Base-by-base conservation (phyloP, 2,888 invertebrate genomes). In the Nomada goodeniana region DNA sequence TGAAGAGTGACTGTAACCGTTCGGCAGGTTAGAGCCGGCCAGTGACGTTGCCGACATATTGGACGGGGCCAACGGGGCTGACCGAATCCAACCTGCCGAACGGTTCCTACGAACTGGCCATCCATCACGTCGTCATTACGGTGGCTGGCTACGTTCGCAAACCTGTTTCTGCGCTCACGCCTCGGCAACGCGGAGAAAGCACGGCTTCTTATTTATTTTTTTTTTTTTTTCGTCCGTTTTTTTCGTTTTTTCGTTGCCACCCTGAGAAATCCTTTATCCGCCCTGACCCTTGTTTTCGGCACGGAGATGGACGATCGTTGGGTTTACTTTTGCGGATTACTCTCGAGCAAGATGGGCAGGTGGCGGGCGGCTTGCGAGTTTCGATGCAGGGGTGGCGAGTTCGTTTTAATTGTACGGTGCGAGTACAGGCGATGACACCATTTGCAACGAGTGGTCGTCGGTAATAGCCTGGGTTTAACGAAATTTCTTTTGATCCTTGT, bases 121-220 rank as follows among this genome's bases (percentile, higher is more conserved):
- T 92, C 90, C 88, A 92, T 92, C 92, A 92, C 87, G 80, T 86
- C 86, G 89, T 92, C 91, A 91, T 91, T 89, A 90, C 85, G 82
- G 82, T 87, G 80, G 81, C 85, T 73, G 82, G 83, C 64, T 85
- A 84, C 85, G 78, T 82, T 84, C 85, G 83, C 81, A 80, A 73
- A 61, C 84, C 81, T 83, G 85, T 90, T 91, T 85, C 85, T 77
- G 84, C 80, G 83, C 88, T 89, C 71, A 85, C 88, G 88, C 80
- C 76, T 71, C 78, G 79, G n/a, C 75, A 73, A 53, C 81, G 65
- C 61, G 79, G 67, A 70, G 78, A 86, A 82, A 86, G 75, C 73
- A 59, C 57, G 52, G 23, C 26, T 59, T 55, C 64, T 75, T 59
- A 20, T 18, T 29, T 57, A 36, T n/a, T 68, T 53, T 57, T 26